Percentiles rank a stretch among this genome's conserved stretches.
phyloP scores from a whole-genome alignment of 2,888 invertebrate genomes.

The Stenodema calcarata region DNA sequence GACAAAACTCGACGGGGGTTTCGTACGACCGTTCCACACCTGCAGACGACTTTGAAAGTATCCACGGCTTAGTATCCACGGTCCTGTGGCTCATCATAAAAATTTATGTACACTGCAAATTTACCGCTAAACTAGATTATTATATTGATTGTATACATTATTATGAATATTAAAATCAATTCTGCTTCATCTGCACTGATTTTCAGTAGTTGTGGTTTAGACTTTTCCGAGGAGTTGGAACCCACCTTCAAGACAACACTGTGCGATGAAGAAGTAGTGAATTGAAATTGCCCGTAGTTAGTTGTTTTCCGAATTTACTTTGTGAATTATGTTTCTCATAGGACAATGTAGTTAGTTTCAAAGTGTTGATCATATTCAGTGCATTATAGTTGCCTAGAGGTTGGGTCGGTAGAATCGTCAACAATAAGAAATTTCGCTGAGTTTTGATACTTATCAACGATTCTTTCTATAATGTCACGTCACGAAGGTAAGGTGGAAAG shows the following conservation, averaged over 20 bases:
- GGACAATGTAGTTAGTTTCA: neutral
- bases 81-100: too few species aligned
- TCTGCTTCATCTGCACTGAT: too few species aligned
- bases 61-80: too few species aligned
- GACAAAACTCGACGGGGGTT: too few species aligned
- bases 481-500: constrained; percentile 82
- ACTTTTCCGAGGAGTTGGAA: neutral
- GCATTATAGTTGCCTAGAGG: neutral
- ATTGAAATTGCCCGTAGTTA: constrained; percentile 2
- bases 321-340: neutral
- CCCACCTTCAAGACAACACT: neutral
- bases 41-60: too few species aligned
- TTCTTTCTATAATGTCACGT: constrained; percentile 75
- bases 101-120: too few species aligned
- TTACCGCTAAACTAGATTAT: too few species aligned
- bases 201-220: too few species aligned
- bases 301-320: constrained; percentile 8
- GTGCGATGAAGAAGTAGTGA: neutral
- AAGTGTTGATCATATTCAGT: neutral
- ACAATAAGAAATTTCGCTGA: neutral
- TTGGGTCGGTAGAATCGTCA: neutral
- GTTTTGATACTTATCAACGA: constrained; percentile 34
- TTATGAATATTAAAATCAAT: too few species aligned
- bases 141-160: too few species aligned
- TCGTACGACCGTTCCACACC: too few species aligned